These are phyloP conservation scores for Camelus dromedarius DNA, from an alignment of 2,113 vertebrate species.

Conservation along the genomic window DNA sequence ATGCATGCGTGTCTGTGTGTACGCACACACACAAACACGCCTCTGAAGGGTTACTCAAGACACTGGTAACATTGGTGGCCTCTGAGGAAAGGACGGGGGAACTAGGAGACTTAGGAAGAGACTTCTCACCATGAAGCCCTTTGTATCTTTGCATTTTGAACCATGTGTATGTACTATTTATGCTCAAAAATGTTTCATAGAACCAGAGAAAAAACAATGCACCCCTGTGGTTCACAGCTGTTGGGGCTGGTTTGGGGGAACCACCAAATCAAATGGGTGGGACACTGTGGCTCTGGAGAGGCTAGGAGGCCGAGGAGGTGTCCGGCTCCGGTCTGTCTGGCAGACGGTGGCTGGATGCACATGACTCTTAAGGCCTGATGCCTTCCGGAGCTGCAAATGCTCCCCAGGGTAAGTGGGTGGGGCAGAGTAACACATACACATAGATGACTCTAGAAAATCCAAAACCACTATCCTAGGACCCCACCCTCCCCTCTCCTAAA, in stretches of 20 bases:
- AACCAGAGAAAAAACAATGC: background rate
- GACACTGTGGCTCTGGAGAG: background rate
- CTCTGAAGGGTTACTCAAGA: background rate
- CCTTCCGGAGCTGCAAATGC: background rate
- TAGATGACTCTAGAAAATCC: background rate
- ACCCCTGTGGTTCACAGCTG: background rate
- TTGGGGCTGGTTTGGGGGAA: background rate
- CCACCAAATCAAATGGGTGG: background rate
- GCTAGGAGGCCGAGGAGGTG: background rate
- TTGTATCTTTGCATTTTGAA: background rate
- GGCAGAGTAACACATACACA: rapidly evolving
- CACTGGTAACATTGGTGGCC: background rate
- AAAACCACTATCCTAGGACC: background rate
- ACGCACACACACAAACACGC: background rate
- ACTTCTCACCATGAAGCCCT: background rate
- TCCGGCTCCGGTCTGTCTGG: background rate
- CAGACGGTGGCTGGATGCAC: background rate
- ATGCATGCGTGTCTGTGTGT: rapidly evolving
- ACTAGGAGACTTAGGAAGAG: background rate
- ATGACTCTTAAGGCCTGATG: rapidly evolving
- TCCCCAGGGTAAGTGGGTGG: background rate
- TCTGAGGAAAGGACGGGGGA: background rate
- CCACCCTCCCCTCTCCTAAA: background rate
- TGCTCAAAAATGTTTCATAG: background rate
- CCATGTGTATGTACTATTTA: background rate